These are phyloP conservation scores for Heliconius hortense DNA, from an alignment of 2,888 invertebrate genomes.

Conservation along the genomic window DNA sequence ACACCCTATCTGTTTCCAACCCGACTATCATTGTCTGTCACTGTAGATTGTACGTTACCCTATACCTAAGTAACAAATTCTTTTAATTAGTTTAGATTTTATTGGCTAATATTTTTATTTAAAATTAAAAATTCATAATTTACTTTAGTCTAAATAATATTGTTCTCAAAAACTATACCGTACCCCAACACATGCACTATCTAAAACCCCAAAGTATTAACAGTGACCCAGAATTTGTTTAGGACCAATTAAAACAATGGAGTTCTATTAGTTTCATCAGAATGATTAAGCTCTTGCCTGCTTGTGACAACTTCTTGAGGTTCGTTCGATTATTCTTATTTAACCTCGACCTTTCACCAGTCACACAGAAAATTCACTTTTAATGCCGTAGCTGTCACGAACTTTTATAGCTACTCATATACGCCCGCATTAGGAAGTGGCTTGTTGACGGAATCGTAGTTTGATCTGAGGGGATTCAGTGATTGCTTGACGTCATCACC, in stretches of 20 bases:
- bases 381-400: constrained; percentile 73
- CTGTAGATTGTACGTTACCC: constrained; percentile 29
- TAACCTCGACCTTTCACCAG: constrained; percentile 70
- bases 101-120: background rate
- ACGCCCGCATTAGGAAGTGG: constrained; percentile 78
- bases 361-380: constrained; percentile 72
- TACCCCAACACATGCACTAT: constrained; percentile 8
- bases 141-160: background rate
- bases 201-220: constrained; percentile 16
- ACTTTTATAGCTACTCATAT: constrained; percentile 65
- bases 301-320: constrained; percentile 58
- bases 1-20: constrained; percentile 67
- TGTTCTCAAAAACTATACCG: background rate
- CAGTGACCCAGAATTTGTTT: constrained; percentile 36
- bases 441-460: constrained; percentile 69
- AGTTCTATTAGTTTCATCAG: constrained; percentile 71
- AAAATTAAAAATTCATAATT: no score
- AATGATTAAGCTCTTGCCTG: constrained; percentile 61
- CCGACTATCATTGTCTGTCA: constrained; percentile 43
- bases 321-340: constrained; percentile 58
- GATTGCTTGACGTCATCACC: constrained; percentile 55
- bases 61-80: constrained; percentile 16
- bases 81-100: background rate
- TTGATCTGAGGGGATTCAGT: constrained; percentile 59
- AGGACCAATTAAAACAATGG: constrained; percentile 43